These are phyloP conservation scores for Dicycla oo DNA, from an alignment of 2,888 invertebrate species.

Conservation along the genomic window DNA sequence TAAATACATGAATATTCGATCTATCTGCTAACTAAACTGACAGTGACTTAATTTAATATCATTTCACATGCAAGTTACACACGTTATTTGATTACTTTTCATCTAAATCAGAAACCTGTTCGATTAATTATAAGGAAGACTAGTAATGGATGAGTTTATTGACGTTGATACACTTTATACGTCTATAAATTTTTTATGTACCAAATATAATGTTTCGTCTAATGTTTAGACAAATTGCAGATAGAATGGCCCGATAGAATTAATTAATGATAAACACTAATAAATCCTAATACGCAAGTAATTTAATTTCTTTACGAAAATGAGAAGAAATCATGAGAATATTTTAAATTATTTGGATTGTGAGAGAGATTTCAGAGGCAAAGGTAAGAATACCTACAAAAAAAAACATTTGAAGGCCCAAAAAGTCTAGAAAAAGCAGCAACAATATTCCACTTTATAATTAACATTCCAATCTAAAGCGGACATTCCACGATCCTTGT, in stretches of 20 bases:
- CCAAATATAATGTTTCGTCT: conserved; percentile 55
- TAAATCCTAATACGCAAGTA: conserved; percentile 29
- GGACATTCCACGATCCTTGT: conserved; percentile 63
- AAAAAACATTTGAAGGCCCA: conserved; percentile 1
- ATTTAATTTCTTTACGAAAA: conserved; percentile 10
- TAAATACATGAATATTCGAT: background rate
- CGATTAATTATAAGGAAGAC: conserved; percentile 61
- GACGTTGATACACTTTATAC: conserved; percentile 63
- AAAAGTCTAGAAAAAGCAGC: conserved; percentile 41
- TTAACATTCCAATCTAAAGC: conserved; percentile 70
- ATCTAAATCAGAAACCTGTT: conserved; percentile 62
- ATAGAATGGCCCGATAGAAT: conserved; percentile 30
- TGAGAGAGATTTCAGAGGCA: background rate
- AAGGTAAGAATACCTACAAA: background rate
- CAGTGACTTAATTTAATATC: conserved; percentile 22
- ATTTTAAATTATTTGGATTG: background rate
- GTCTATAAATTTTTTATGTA: conserved; percentile 59
- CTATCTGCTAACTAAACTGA: background rate
- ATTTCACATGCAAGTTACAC: conserved; percentile 29
- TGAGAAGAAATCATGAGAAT: background rate
- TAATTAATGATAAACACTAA: conserved; percentile 40
- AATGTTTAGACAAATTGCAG: conserved; percentile 59
- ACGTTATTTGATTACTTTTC: conserved; percentile 45
- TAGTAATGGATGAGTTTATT: conserved; percentile 66
- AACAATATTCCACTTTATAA: conserved; percentile 62